These are phyloP conservation scores for Hystrix brachyura DNA, from an alignment of 2,113 vertebrate genomes.

Conservation along the genomic window DNA sequence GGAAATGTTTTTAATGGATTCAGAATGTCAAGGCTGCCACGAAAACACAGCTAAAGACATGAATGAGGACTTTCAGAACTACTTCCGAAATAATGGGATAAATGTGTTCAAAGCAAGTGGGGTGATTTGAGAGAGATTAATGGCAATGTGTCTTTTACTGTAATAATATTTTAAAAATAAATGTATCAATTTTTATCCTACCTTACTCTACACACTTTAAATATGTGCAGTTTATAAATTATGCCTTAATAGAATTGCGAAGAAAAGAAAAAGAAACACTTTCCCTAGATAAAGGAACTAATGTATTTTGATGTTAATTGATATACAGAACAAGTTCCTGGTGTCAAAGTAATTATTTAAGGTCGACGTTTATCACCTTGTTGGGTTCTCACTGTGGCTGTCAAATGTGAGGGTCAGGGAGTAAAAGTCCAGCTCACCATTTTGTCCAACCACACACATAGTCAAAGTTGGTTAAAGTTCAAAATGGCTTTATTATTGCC, in stretches of 20 bases:
- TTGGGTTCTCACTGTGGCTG: background rate
- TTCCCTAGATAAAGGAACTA: background rate
- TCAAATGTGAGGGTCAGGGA: background rate
- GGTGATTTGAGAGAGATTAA: background rate
- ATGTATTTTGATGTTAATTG: background rate
- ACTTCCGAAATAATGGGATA: background rate
- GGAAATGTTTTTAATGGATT: background rate
- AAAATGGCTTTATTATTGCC: background rate
- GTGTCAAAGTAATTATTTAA: conserved; percentile 3
- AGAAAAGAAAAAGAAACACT: background rate
- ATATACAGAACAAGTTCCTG: conserved; percentile 3
- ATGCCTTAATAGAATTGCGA: background rate
- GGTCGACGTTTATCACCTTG: background rate
- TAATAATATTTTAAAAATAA: background rate
- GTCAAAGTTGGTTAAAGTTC: background rate
- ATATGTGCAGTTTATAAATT: background rate
- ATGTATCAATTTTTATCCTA: background rate
- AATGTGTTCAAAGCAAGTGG: no score
- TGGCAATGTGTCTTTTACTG: no score
- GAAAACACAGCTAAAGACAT: background rate
- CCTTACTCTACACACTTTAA: background rate
- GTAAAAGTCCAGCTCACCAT: background rate
- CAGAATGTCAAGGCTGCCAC: background rate
- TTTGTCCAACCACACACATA: background rate
- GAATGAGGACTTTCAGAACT: background rate